Evolutionary conservation across 2,888 invertebrate genomes (phyloP), one percentile per base, ranked within the genome.

Genomic region (Phengaris arion): DNA sequence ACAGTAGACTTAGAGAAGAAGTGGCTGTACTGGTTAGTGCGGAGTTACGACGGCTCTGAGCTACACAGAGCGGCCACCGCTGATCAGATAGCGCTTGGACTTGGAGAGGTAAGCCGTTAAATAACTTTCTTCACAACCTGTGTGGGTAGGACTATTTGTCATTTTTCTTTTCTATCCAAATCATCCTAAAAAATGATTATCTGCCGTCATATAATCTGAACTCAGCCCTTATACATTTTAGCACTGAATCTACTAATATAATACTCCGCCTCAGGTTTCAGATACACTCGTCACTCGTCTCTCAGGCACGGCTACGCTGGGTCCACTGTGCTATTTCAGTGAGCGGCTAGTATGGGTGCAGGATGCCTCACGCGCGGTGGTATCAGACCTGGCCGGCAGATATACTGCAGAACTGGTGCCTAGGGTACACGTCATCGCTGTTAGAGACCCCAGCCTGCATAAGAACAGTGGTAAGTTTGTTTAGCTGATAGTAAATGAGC

Each of bases 301-400:
- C 64, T 83, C 88, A 0, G 92, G 90, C 77, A 84, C 90, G 68
- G 89, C 90, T 74, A 95, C 96, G 75, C 94, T 95, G 81, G 97
- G 97, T 7, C 96, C 97, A 0, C 87, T 97, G 46, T 96, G 96
- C 81, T 97, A 97, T 90, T 97, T 97, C 86, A 96, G 97, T 79
- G 96, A 96, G 57, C 95, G 97, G 0, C 91, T 99, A 46, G 94
- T 98, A 74, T 98, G 98, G 98, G 94, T 98, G 1, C 96, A 96
- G 82, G 96, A 96, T 77, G 95, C 95, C 51, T 94, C 95, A 64
- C 95, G 96, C 75, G 96, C 97, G 0, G 95, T 97, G 2, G 95
- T 98, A 10, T 96, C 96, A 0, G 97, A 98, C 87, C 87, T 96
- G 70, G 92, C 94, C 54, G 97, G 97, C 2, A 95, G 95, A 82